A percentile compares a stretch with the other conserved stretches of the same genome.
Evolutionary conservation across 2,797 vertebrate genomes (phyloP).

Genomic region (Notoglanidium macrostoma): DNA sequence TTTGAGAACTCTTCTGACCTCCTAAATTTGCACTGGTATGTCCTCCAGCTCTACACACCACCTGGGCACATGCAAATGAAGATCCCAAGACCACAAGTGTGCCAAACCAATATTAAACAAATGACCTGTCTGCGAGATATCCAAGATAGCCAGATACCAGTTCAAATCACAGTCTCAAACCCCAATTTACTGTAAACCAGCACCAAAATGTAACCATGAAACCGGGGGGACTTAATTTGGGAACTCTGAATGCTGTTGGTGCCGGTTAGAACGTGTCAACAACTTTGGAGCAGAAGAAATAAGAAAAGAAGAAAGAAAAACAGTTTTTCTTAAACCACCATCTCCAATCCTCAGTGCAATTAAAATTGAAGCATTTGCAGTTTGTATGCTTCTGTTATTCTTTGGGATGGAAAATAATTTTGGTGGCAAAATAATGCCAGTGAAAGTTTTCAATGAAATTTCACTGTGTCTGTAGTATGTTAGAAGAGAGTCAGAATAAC

Average conservation of each 20-base stretch:
- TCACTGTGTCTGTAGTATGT: neutral
- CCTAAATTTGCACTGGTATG: neutral
- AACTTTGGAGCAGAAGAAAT: neutral
- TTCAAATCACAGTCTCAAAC: neutral
- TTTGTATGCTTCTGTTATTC: neutral
- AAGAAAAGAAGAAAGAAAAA: neutral
- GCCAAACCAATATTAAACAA: neutral
- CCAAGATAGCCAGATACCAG: neutral
- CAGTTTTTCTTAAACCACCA: neutral
- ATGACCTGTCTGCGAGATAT: neutral
- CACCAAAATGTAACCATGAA: neutral
- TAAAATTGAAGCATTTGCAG: neutral
- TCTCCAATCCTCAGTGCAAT: neutral
- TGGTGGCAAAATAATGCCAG: too few relatives aligned
- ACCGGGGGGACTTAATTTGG: neutral
- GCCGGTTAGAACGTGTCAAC: neutral
- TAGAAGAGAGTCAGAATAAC: neutral
- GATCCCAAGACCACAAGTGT: neutral
- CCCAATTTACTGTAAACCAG: neutral
- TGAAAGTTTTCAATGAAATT: neutral
- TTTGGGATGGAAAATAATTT: neutral
- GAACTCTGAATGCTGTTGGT: neutral
- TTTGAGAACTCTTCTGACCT: neutral
- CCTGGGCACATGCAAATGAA: slow-evolving; percentile 12
- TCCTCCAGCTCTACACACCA: neutral